Conservation (phyloP, 92 coral and sea anemone genomes). For the Blastomussa wellsi region DNA sequence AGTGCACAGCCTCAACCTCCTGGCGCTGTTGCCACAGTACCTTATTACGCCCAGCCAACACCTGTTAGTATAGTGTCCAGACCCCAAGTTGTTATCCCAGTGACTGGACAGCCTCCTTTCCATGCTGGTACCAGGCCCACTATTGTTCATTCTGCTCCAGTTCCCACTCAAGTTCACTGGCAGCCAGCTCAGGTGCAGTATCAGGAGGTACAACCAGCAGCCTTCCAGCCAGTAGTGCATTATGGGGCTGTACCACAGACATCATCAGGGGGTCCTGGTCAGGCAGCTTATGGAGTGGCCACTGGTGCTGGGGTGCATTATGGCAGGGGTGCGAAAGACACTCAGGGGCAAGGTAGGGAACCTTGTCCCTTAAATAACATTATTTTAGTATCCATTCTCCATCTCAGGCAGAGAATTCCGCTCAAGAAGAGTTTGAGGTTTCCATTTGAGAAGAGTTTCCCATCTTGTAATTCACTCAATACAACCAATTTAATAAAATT, state of each 20-base stretch:
- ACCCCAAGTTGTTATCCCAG: constrained; percentile 83
- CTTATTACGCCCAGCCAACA: constrained; percentile 72
- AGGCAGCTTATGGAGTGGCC: constrained; percentile 64
- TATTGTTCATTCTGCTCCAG: constrained; percentile 63
- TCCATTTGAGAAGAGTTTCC: too few relatives aligned
- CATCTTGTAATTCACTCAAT: too few relatives aligned
- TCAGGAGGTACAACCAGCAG: constrained; percentile 74
- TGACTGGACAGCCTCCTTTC: constrained; percentile 77
- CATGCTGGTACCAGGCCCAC: constrained; percentile 70
- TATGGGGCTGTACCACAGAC: constrained; percentile 82
- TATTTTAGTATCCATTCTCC: too few relatives aligned
- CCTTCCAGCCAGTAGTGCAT: constrained; percentile 79
- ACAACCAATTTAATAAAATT: too few relatives aligned
- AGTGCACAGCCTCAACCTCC: constrained; percentile 71
- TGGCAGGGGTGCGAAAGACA: constrained; percentile 69
- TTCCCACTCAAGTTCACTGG: constrained; percentile 83
- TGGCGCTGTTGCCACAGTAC: constrained; percentile 81
- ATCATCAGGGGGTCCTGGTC: constrained; percentile 57
- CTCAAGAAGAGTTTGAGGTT: too few relatives aligned
- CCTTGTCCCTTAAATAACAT: not conserved
- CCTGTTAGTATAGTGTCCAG: constrained; percentile 84
- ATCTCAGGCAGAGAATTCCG: too few relatives aligned
- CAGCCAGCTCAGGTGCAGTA: constrained; percentile 83
- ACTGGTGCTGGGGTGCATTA: constrained; percentile 72
- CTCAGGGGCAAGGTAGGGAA: constrained; percentile 29